Evolutionary conservation across 2,797 vertebrate genomes (phyloP).

Genomic region (Halcyon leucocephala): DNA sequence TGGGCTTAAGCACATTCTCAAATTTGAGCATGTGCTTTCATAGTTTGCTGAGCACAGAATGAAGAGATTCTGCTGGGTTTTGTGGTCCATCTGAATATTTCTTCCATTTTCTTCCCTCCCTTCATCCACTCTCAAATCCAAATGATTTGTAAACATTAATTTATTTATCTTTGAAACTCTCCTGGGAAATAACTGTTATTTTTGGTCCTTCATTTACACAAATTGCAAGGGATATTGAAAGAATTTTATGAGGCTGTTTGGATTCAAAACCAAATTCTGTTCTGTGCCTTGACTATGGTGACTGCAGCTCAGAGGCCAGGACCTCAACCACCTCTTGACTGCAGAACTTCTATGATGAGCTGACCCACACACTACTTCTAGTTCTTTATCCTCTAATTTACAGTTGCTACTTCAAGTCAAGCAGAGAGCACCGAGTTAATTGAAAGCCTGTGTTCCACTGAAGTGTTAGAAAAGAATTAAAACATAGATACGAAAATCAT

Average conservation of each 20-base stretch:
- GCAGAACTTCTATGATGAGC: not conserved
- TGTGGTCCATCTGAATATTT: not conserved
- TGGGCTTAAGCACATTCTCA: not conserved
- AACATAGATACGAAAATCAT: conserved; percentile 18
- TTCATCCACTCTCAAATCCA: not conserved
- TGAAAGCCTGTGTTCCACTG: not conserved
- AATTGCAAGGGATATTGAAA: not conserved
- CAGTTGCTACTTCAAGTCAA: not conserved
- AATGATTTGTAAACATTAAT: not conserved
- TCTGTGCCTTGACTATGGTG: not conserved
- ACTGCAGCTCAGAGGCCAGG: not conserved
- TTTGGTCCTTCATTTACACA: not conserved
- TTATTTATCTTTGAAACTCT: not conserved
- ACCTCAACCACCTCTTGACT: not conserved
- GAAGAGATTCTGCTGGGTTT: not conserved
- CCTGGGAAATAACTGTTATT: not conserved
- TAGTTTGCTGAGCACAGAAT: not conserved
- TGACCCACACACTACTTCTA: not conserved
- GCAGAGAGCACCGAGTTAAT: not conserved
- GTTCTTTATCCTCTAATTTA: not conserved
- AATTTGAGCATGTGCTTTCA: fast-evolving
- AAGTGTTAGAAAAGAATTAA: conserved; percentile 35
- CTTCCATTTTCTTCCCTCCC: not conserved
- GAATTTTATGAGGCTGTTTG: not conserved
- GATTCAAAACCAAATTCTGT: not conserved